phyloP scores from a whole-genome alignment of 1,140 invertebrate species.

The Saxidomus purpurata region DNA sequence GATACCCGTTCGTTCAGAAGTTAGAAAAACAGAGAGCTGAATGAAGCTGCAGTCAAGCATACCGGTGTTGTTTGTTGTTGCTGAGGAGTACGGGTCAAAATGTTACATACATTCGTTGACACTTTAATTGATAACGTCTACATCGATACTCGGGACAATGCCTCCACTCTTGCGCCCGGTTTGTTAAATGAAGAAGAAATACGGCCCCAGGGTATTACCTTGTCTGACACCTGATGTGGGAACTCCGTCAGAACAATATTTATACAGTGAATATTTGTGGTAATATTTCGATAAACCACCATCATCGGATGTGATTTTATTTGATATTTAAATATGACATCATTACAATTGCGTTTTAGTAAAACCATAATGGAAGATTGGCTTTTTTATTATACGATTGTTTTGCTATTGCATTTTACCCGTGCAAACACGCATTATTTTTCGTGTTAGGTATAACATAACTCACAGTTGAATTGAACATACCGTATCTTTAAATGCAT shows the following conservation, averaged over 20 bases:
- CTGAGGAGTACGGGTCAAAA: conserved; percentile 38
- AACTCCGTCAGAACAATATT: conserved; percentile 10
- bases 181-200: conserved; percentile 45
- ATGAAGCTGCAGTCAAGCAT: conserved; percentile 17
- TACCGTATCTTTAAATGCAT: no score
- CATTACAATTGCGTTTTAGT: not conserved
- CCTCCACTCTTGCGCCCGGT: not conserved
- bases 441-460: no score
- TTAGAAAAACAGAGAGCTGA: conserved; percentile 33
- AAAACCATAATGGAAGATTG: not conserved
- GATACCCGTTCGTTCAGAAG: conserved; percentile 27
- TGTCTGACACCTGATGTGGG: conserved; percentile 48
- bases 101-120: conserved; percentile 58
- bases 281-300: not conserved
- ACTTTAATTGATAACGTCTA: conserved; percentile 59
- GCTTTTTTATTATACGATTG: no score
- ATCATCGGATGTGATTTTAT: not conserved
- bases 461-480: no score
- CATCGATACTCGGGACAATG: conserved; percentile 24
- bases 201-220: not conserved
- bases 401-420: no score
- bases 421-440: no score
- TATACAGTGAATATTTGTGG: conserved; percentile 39
- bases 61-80: conserved; percentile 43
- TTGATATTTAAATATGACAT: not conserved